Percentiles rank a stretch among this genome's conserved stretches.
phyloP scores from a whole-genome alignment of 2,888 invertebrate genomes.

The Lithosia quadra region DNA sequence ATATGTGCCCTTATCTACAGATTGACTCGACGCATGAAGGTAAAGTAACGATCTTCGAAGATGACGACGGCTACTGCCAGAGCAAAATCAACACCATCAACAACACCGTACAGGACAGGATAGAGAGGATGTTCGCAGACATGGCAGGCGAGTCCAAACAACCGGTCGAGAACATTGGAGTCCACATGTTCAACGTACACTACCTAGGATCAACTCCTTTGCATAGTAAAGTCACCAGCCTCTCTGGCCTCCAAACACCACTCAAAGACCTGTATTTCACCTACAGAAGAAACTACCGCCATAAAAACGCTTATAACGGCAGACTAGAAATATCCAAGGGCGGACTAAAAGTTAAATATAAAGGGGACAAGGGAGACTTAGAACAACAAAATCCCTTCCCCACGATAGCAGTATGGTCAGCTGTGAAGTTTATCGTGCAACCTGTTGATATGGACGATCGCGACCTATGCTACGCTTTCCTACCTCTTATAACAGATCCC shows the following conservation, averaged over 20 bases:
- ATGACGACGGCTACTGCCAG: constrained; percentile 78
- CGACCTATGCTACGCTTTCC: constrained; percentile 90
- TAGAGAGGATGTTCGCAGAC: constrained; percentile 94
- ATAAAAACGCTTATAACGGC: constrained; percentile 86
- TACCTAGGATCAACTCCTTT: constrained; percentile 94
- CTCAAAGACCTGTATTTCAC: constrained; percentile 91
- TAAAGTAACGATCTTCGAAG: constrained; percentile 74
- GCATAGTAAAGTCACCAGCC: constrained; percentile 92
- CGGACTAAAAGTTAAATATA: constrained; percentile 91
- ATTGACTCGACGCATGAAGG: constrained; percentile 70
- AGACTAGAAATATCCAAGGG: constrained; percentile 89
- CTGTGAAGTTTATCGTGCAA: constrained; percentile 93
- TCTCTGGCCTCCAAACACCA: constrained; percentile 94
- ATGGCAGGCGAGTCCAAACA: constrained; percentile 87
- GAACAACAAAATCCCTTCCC: constrained; percentile 94
- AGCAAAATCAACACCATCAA: constrained; percentile 74
- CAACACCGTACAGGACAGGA: constrained; percentile 94
- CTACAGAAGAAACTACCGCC: constrained; percentile 85
- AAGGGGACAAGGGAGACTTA: constrained; percentile 88
- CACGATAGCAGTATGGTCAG: constrained; percentile 97
- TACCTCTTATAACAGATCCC: constrained; percentile 94
- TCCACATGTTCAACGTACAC: constrained; percentile 90
- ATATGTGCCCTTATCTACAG: constrained; percentile 56
- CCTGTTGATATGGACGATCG: constrained; percentile 85
- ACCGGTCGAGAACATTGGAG: constrained; percentile 84